Base-by-base conservation (phyloP, 2,797 vertebrate genomes). In the Acanthurus leucopareius region DNA sequence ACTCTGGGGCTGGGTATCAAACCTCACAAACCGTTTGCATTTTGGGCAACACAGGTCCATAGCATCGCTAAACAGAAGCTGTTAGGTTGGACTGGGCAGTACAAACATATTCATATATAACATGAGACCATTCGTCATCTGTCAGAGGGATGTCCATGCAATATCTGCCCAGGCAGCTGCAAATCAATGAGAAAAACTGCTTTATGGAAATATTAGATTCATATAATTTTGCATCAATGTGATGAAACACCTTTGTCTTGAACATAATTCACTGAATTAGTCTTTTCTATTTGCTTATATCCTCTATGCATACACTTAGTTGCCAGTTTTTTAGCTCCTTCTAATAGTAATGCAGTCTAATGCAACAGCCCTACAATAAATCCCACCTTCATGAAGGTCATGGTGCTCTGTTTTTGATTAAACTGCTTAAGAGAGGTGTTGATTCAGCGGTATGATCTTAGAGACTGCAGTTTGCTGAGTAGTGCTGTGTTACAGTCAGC, bases 211-310 rank as follows among this genome's bases (percentile, higher is more conserved):
- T 51, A 78, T 48, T 44, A 45, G 59, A 79, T 79, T 75, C 54
- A 74, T 75, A 20, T 35, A 69, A 65, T 79, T n/a, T 88, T 82
- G 42, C 88, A 86, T 90, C 86, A 90, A 89, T 91, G 79, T 91
- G 90, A 92, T 87, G 85, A 84, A 90, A 59, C 20, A 65, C 15
- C 25, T 68, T 66, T 32, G 44, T 57, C 16, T 15, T 57, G 15
- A 19, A 49, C 71, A 81, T 79, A 83, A 88, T 84, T 91, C 75
- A 87, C 73, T 85, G 79, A 90, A 89, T 87, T 85, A 80, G 28
- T 69, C 53, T 14, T 35, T 35, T 35, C 32, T 35, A 35, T 35
- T 35, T 35, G 32, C 32, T 35, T 35, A 35, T 35, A 35, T 35
- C 32, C 32, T 35, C 32, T 35, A 35, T 35, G 32, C 32, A 35